Evolutionary conservation across 1,140 invertebrate genomes (phyloP).

Genomic region (Drosophila sp.): DNA sequence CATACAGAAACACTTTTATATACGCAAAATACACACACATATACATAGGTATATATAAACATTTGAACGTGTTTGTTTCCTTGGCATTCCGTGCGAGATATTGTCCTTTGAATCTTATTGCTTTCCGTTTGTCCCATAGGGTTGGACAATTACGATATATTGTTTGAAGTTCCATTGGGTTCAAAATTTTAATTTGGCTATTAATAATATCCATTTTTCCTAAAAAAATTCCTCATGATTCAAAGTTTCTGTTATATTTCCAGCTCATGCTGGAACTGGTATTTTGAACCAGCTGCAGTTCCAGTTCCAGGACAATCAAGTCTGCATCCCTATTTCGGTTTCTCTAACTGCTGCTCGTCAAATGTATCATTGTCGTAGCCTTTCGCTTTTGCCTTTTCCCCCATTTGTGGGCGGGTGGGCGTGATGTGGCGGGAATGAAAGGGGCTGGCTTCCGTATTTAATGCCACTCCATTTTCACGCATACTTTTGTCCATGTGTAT

Average conservation of each 20-base stretch:
- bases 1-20: conserved; percentile 4
- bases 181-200: neutral
- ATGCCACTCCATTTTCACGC: conserved; percentile 60
- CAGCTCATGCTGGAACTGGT: neutral
- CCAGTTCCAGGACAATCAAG: neutral
- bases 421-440: neutral
- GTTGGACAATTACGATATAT: conserved; percentile 13
- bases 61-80: conserved; percentile 32
- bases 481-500: conserved; percentile 53
- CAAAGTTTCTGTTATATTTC: neutral
- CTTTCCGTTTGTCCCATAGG: conserved; percentile 38
- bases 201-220: no score
- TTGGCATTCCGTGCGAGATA: conserved; percentile 57
- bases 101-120: conserved; percentile 51
- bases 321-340: conserved; percentile 25
- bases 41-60: conserved; percentile 11
- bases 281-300: neutral
- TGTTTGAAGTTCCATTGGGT: no score
- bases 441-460: conserved; percentile 36
- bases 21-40: conserved; percentile 12
- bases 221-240: neutral
- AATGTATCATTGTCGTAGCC: conserved; percentile 63
- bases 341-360: conserved; percentile 42
- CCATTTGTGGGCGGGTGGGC: conserved; percentile 10
- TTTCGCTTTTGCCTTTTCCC: conserved; percentile 39